A percentile compares a stretch with the other conserved stretches of the same genome.
Conservation (phyloP, 1,140 invertebrate genomes). For the Mycetomoellerius zeteki region DNA sequence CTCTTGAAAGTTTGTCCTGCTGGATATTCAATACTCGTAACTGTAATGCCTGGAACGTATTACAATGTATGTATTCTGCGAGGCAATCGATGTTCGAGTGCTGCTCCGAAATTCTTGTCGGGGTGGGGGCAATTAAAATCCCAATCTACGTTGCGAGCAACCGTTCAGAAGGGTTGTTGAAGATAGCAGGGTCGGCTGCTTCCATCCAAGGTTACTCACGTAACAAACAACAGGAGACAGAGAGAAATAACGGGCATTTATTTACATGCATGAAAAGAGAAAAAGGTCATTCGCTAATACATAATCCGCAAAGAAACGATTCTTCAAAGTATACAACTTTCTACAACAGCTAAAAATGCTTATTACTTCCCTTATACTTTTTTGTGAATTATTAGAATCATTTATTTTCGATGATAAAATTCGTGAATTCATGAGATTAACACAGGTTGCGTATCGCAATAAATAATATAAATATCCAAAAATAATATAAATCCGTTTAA, state of each 20-base stretch:
- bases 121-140: constrained; percentile 43
- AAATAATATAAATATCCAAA: background rate
- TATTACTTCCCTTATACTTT: background rate
- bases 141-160: constrained; percentile 15
- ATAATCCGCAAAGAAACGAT: background rate
- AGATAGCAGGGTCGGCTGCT: constrained; percentile 5
- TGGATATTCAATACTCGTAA: constrained; percentile 21
- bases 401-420: background rate
- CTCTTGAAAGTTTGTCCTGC: background rate
- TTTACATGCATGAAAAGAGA: background rate
- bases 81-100: constrained; percentile 42
- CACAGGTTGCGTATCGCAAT: background rate
- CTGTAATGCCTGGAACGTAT: background rate
- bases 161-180: constrained; percentile 21
- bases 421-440: background rate
- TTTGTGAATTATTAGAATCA: background rate
- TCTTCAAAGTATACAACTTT: background rate
- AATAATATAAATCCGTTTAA: no score
- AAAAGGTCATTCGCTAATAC: background rate
- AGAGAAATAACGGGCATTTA: constrained; percentile 21
- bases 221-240: constrained; percentile 15
- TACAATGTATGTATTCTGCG: constrained; percentile 37
- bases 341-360: background rate
- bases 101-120: constrained; percentile 38
- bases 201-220: background rate